phyloP scores from a whole-genome alignment of 2,797 vertebrate genomes.

The Rhynchonycteris naso region DNA sequence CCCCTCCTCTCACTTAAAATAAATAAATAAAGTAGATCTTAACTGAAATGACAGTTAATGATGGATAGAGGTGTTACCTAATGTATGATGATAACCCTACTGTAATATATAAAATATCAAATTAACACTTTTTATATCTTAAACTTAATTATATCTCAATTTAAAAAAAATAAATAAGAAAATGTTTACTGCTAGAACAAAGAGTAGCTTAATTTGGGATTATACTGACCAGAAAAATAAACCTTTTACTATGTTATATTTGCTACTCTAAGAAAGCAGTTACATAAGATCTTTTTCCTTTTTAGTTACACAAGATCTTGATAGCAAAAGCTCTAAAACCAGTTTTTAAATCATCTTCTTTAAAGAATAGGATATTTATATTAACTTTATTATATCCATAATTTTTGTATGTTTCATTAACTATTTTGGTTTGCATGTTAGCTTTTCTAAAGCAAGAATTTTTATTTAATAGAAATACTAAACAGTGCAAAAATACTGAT shows the following conservation, averaged over 20 bases:
- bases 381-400: neutral
- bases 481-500: conserved; percentile 21
- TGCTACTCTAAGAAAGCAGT: conserved; percentile 11
- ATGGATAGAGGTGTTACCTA: neutral
- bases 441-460: conserved; percentile 59
- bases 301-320: neutral
- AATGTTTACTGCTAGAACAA: conserved; percentile 20
- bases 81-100: neutral
- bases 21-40: neutral
- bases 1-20: too few species aligned
- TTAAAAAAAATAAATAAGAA: neutral
- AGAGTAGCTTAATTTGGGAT: neutral
- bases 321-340: conserved; percentile 22
- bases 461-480: conserved; percentile 14
- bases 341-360: conserved; percentile 26
- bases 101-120: neutral
- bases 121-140: neutral
- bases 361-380: neutral
- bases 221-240: conserved; percentile 18
- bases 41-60: neutral
- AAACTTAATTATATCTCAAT: neutral
- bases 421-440: neutral
- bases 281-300: neutral
- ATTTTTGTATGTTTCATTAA: conserved; percentile 22
- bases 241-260: neutral